Evolutionary conservation across 2,797 vertebrate species (phyloP), one percentile per base, ranked within the genome.

Genomic region (Chelon labrosus): DNA sequence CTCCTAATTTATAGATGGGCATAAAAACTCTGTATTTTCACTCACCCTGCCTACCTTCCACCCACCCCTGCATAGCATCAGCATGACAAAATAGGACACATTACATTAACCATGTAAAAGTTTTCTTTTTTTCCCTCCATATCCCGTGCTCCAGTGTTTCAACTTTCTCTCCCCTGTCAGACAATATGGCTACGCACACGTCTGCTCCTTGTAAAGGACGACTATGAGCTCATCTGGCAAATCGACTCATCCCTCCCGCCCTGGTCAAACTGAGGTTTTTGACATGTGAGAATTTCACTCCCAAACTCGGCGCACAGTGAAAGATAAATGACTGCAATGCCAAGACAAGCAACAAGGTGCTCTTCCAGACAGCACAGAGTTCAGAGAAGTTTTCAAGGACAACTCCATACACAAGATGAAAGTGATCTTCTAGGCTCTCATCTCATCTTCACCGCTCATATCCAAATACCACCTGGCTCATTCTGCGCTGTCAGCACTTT

Each of bases 1-100:
- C 74, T 77, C 84, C 91, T 92, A 94, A 93, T 95, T 94, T 94
- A 94, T 94, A 91, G 92, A 87, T 64, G 73, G 90, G 78, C 91
- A 93, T 94, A 93, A 94, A 94, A 94, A 83, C 57, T 63, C 80
- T 82, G 85, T 85, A 85, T 91, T 90, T 90, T 87, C 81, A 57
- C 84, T 87, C 85, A 73, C 79, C 83, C 85, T 78, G 82, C 83
- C 85, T 79, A 74, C 77, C 82, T 86, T 82, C 85, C 65, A 77
- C 78, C 84, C 65, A 57, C 70, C 86, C 69, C 87, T 74, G 82
- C 88, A 78, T 86, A 72, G 87, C 89, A 73, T 58, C 85, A 65
- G 84, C 88, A 85, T 77, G 86, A 89, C 87, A 92, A 91, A 93
- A 94, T 93, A 89, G 88, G 90, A 94, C 91, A 92, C 91, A 88